Evolutionary conservation across 2,888 invertebrate genomes (phyloP).

Genomic region (Baccha elongata): DNA sequence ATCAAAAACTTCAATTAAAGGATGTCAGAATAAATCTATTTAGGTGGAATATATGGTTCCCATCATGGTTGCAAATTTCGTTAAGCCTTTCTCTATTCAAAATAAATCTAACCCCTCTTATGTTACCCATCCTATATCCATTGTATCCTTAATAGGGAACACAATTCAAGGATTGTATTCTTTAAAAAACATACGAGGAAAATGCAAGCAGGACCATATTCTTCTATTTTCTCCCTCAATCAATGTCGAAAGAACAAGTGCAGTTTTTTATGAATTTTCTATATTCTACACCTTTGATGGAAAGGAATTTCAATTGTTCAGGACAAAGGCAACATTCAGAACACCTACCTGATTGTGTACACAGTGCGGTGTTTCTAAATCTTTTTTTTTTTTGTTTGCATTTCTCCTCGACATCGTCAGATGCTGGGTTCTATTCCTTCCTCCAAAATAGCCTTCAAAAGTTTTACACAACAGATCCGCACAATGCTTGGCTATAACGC

Average conservation of each 20-base stretch:
- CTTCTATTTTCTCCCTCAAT: constrained; percentile 37
- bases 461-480: constrained; percentile 64
- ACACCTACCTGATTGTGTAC: constrained; percentile 68
- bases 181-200: constrained; percentile 14
- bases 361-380: constrained; percentile 37
- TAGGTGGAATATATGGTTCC: too few species aligned
- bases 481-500: constrained; percentile 48
- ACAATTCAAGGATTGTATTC: constrained; percentile 37
- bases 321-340: constrained; percentile 64
- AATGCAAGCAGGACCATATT: not conserved
- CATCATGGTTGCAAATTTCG: not conserved
- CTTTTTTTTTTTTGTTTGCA: constrained; percentile 20
- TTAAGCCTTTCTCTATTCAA: constrained; percentile 3
- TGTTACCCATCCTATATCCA: not conserved
- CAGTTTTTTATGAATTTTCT: constrained; percentile 49
- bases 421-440: constrained; percentile 34
- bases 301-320: constrained; percentile 59
- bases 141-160: constrained; percentile 21
- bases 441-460: constrained; percentile 63
- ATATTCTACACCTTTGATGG: constrained; percentile 51
- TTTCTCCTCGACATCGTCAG: constrained; percentile 30
- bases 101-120: not conserved
- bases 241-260: constrained; percentile 64
- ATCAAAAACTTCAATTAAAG: too few species aligned
- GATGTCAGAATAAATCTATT: too few species aligned